These are phyloP conservation scores for Brachirus orientalis DNA, from an alignment of 2,113 vertebrate genomes.

Conservation along the genomic window DNA sequence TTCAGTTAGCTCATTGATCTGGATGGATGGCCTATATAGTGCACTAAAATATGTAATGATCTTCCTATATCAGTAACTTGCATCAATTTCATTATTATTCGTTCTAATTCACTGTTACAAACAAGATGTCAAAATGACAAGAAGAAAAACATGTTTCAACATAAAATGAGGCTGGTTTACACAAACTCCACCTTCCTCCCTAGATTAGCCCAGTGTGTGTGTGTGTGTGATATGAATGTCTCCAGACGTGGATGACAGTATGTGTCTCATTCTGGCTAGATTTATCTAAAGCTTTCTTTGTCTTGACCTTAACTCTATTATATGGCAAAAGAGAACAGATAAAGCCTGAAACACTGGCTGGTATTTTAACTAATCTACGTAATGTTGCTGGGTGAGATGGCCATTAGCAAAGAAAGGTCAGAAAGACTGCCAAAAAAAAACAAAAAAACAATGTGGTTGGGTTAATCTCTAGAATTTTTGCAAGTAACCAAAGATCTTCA, in stretches of 20 bases:
- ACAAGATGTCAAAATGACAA: conserved; percentile 13
- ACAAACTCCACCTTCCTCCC: background rate
- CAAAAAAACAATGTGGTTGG: background rate
- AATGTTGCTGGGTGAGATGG: conserved; percentile 43
- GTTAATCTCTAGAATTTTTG: conserved; percentile 2
- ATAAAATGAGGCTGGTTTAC: background rate
- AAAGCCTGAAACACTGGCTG: conserved; percentile 51
- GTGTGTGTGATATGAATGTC: conserved; percentile 30
- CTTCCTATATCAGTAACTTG: too few relatives aligned
- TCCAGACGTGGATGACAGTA: conserved; percentile 38
- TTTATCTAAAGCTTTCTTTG: conserved; percentile 37
- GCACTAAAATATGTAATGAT: too few relatives aligned
- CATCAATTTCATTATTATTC: too few relatives aligned
- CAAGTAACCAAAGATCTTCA: background rate
- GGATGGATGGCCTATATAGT: too few relatives aligned
- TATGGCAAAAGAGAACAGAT: conserved; percentile 35
- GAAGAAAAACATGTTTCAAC: conserved; percentile 19
- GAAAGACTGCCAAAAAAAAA: background rate
- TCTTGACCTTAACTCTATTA: conserved; percentile 35
- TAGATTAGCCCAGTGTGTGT: conserved; percentile 12
- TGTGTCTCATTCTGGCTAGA: background rate
- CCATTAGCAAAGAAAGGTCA: conserved; percentile 62
- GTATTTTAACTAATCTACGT: conserved; percentile 58
- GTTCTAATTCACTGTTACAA: background rate
- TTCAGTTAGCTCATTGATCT: too few relatives aligned